These are phyloP conservation scores for Parnassius apollo DNA, from an alignment of 2,888 invertebrate species.

Conservation along the genomic window DNA sequence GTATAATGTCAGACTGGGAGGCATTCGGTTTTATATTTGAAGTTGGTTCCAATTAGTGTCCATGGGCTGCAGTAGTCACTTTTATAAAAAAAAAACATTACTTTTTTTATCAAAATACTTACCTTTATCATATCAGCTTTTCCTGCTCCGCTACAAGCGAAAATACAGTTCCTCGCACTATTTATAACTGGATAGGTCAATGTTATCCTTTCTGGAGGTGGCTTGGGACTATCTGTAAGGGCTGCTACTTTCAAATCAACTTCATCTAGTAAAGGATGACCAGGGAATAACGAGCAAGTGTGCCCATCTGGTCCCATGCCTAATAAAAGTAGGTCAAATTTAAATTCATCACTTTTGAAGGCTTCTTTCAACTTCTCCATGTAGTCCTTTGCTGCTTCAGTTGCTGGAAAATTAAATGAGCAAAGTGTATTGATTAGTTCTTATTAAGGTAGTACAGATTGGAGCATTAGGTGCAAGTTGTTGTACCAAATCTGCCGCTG, in stretches of 20 bases:
- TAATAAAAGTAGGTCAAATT: slow-evolving; percentile 93
- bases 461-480: too few species aligned
- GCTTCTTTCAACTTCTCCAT: slow-evolving; percentile 82
- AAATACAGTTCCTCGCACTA: slow-evolving; percentile 90
- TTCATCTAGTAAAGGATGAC: slow-evolving; percentile 85
- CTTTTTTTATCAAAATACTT: slow-evolving; percentile 34
- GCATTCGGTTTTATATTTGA: too few species aligned
- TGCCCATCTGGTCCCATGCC: slow-evolving; percentile 99
- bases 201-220: slow-evolving; percentile 94
- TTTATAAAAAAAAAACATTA: too few species aligned
- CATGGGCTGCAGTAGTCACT: too few species aligned
- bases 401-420: slow-evolving; percentile 73
- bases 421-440: not conserved
- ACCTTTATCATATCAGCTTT: slow-evolving; percentile 96
- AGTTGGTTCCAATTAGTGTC: too few species aligned
- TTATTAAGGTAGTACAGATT: too few species aligned
- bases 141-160: slow-evolving; percentile 90
- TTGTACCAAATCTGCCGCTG: too few species aligned
- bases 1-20: too few species aligned
- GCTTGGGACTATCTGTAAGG: slow-evolving; percentile 97
- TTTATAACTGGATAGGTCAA: slow-evolving; percentile 95
- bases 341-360: slow-evolving; percentile 77
- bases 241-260: slow-evolving; percentile 86
- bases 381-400: slow-evolving; percentile 89
- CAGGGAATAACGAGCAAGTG: slow-evolving; percentile 97